Evolutionary conservation across 2,888 invertebrate species (phyloP).

Genomic region (Dryomyza anilis): DNA sequence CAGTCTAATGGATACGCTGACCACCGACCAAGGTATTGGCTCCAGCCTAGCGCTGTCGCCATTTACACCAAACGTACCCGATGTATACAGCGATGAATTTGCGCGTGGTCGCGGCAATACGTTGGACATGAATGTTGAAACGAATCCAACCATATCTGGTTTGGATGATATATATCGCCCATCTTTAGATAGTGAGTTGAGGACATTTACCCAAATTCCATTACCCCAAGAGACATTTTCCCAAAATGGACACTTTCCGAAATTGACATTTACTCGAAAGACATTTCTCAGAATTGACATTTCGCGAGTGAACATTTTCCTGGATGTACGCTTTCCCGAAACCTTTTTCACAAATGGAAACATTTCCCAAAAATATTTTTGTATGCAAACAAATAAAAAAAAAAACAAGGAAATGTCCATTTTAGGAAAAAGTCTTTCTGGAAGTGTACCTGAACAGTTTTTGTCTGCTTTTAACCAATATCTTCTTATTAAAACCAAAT

Average conservation of each 20-base stretch:
- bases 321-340: too few species aligned
- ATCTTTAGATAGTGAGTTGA: constrained; percentile 63
- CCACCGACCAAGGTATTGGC: constrained; percentile 62
- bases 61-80: constrained; percentile 57
- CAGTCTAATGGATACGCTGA: constrained; percentile 52
- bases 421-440: too few species aligned
- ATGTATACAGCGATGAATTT: constrained; percentile 52
- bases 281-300: too few species aligned
- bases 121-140: constrained; percentile 69
- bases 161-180: constrained; percentile 68
- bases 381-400: too few species aligned
- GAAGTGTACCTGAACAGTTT: too few species aligned
- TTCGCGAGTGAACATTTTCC: too few species aligned
- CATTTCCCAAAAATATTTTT: too few species aligned
- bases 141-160: constrained; percentile 65
- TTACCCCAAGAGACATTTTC: neutral
- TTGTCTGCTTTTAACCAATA: neutral
- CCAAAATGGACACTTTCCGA: too few species aligned
- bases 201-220: neutral
- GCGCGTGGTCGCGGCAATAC: constrained; percentile 54
- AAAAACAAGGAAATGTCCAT: too few species aligned
- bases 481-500: neutral
- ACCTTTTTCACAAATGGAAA: too few species aligned
- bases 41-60: constrained; percentile 62
- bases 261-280: too few species aligned